Conservation (phyloP, 2,888 invertebrate genomes). For the Sinodicranocentrus sp. region DNA sequence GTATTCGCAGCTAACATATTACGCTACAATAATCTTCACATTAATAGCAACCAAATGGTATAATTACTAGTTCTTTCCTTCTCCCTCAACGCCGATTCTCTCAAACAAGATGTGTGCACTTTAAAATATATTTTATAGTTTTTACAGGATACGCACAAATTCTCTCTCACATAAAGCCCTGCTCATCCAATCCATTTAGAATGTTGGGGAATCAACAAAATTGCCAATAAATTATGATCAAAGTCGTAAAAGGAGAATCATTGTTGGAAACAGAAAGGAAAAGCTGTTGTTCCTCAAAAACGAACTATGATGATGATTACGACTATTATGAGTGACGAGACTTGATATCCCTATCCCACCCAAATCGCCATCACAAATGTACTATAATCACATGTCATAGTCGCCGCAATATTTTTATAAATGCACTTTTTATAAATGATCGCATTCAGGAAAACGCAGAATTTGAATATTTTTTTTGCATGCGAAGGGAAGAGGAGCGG, state of each 20-base stretch:
- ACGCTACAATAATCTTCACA: constrained; percentile 32
- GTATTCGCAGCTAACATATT: background rate
- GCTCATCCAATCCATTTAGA: too few relatives aligned
- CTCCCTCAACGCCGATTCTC: too few relatives aligned
- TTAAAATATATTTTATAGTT: too few relatives aligned
- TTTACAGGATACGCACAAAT: too few relatives aligned
- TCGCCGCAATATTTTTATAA: background rate
- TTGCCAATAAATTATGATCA: background rate
- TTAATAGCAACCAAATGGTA: constrained; percentile 28
- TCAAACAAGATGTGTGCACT: too few relatives aligned
- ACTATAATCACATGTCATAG: too few relatives aligned
- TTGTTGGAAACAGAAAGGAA: constrained; percentile 1
- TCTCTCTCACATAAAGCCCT: too few relatives aligned
- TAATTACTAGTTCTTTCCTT: constrained; percentile 25
- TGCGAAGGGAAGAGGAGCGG: too few relatives aligned
- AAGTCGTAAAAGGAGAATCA: background rate
- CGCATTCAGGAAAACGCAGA: background rate
- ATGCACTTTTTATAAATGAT: background rate
- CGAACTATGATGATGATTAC: too few relatives aligned
- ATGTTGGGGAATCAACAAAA: background rate
- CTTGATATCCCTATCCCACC: constrained; percentile 2
- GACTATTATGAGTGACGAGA: background rate
- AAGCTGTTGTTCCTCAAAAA: too few relatives aligned
- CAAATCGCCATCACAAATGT: background rate
- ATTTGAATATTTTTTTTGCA: background rate